Evolutionary conservation across 2,797 vertebrate genomes (phyloP).

Genomic region (Naso thynnoides): DNA sequence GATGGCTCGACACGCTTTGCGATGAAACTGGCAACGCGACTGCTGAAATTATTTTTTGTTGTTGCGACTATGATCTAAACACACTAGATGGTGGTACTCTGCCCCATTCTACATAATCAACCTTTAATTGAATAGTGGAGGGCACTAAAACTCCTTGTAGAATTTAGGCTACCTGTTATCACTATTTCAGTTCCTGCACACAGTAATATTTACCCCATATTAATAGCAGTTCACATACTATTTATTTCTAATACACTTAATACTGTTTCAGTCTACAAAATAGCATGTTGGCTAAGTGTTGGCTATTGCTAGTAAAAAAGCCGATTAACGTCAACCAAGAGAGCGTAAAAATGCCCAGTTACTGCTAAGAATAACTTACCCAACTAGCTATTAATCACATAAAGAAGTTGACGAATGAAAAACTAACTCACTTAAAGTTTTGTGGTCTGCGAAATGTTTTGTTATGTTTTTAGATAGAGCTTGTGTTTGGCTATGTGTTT

Average conservation of each 20-base stretch:
- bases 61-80: too few species aligned
- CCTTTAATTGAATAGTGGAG: too few species aligned
- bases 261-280: background rate
- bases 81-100: too few species aligned
- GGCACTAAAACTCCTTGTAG: too few species aligned
- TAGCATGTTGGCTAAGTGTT: background rate
- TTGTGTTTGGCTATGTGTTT: background rate
- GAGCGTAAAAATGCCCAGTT: too few species aligned
- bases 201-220: background rate
- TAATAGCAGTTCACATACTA: background rate
- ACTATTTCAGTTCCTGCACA: background rate
- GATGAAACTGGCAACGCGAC: too few species aligned
- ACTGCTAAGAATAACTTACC: background rate
- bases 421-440: background rate
- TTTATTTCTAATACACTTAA: background rate
- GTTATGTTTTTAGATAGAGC: background rate
- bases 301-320: background rate
- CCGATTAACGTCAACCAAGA: background rate
- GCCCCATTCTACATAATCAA: too few species aligned
- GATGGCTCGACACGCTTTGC: too few species aligned
- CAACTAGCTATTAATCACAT: background rate
- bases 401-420: background rate
- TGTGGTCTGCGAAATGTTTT: too few species aligned
- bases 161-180: too few species aligned
- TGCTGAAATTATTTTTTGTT: too few species aligned